phyloP scores from a whole-genome alignment of 2,797 vertebrate genomes.

The Sitta carolinensis region DNA sequence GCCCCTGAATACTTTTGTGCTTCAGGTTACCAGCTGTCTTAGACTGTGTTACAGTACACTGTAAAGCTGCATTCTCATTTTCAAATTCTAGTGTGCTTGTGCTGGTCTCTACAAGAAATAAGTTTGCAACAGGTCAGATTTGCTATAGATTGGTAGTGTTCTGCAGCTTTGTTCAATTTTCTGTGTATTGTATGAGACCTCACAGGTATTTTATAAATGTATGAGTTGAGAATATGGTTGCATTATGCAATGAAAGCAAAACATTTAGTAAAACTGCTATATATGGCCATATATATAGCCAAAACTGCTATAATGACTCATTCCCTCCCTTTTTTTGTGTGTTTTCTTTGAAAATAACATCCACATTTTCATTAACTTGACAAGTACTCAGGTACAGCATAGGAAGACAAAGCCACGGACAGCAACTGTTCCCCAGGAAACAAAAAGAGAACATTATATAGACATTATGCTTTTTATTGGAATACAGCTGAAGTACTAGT shows the following conservation, averaged over 20 bases:
- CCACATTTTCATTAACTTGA: background rate
- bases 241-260: background rate
- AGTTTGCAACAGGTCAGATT: background rate
- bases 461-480: background rate
- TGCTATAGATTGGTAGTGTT: background rate
- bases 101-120: background rate
- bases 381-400: background rate
- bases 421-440: background rate
- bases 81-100: background rate
- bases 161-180: background rate
- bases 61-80: background rate
- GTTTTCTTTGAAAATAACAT: background rate
- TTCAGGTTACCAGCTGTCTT: background rate
- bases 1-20: background rate
- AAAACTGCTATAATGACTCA: background rate
- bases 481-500: background rate
- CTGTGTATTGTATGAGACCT: background rate
- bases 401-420: background rate
- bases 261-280: background rate
- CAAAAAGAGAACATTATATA: background rate
- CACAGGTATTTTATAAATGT: background rate
- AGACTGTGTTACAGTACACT: background rate
- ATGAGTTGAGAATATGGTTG: background rate
- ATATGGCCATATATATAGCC: background rate
- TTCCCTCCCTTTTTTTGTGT: accelerated